A percentile compares a stretch with the other conserved stretches of the same genome.
Evolutionary conservation across 2,888 invertebrate species (phyloP).

Genomic region (Tenthredo notha): DNA sequence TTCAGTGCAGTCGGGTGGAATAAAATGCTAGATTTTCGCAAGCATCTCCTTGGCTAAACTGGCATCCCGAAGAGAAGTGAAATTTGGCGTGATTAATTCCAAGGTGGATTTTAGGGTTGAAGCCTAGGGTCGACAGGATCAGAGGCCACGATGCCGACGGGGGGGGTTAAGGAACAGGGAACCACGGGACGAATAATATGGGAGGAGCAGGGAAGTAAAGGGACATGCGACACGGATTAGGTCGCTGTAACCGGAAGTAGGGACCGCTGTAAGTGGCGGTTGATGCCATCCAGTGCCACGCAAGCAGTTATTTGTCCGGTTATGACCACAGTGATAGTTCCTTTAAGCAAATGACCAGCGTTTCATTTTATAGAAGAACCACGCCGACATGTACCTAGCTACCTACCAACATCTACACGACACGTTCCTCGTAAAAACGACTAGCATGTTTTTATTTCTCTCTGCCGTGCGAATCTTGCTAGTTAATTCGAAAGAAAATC

Average conservation of each 20-base stretch:
- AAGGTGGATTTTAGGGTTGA: constrained; percentile 43
- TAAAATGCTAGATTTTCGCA: constrained; percentile 47
- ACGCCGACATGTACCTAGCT: not conserved
- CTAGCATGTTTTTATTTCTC: not conserved
- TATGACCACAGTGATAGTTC: constrained; percentile 41
- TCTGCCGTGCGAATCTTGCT: not conserved
- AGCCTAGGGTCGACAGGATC: constrained; percentile 41
- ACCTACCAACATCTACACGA: not conserved
- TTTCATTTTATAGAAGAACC: constrained; percentile 20
- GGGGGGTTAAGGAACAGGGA: constrained; percentile 14
- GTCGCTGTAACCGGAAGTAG: constrained; percentile 43
- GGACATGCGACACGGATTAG: constrained; percentile 43
- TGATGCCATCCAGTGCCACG: constrained; percentile 30
- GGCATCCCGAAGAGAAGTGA: constrained; percentile 12
- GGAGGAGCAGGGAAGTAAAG: constrained; percentile 11
- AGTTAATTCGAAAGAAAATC: not conserved
- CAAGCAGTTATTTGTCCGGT: constrained; percentile 42
- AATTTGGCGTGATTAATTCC: constrained; percentile 50
- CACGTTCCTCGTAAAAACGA: constrained; percentile 1
- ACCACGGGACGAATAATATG: not conserved
- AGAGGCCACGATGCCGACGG: constrained; percentile 23
- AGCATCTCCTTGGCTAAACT: constrained; percentile 34
- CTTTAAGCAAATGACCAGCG: constrained; percentile 22
- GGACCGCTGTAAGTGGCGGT: constrained; percentile 42
- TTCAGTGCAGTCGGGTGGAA: constrained; percentile 36